These are phyloP conservation scores for Mobula hypostoma DNA, from an alignment of 2,113 vertebrate species.

Conservation along the genomic window DNA sequence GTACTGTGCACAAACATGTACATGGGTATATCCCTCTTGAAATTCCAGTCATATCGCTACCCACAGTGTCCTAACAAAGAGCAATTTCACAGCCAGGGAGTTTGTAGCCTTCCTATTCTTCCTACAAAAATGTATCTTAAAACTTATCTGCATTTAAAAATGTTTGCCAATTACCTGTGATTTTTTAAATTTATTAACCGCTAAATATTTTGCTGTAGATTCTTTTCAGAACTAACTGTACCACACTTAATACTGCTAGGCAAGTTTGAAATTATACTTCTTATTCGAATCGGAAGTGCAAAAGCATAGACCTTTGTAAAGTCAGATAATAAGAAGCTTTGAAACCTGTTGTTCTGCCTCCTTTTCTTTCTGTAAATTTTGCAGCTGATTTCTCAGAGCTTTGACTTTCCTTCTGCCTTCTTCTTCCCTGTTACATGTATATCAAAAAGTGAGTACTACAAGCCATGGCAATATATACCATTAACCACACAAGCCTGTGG, in stretches of 20 bases:
- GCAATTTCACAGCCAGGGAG: background rate
- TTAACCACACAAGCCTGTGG: background rate
- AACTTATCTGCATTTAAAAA: background rate
- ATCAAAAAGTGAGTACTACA: background rate
- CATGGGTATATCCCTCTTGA: no score
- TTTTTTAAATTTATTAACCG: background rate
- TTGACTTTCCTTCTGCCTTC: conserved; percentile 57
- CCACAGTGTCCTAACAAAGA: background rate
- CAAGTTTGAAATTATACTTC: no score
- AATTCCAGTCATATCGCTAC: no score
- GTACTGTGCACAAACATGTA: no score
- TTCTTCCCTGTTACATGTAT: conserved; percentile 58
- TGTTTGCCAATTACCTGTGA: background rate
- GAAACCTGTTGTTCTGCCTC: conserved; percentile 63
- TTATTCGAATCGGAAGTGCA: background rate
- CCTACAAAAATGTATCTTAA: background rate
- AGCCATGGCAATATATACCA: background rate
- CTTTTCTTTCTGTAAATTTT: conserved; percentile 59
- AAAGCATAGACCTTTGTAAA: background rate
- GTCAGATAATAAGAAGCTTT: background rate
- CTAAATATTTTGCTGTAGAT: background rate
- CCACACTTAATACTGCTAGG: background rate
- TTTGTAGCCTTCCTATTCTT: background rate
- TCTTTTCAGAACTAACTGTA: background rate
- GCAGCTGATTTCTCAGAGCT: conserved; percentile 62